Evolutionary conservation across 2,113 vertebrate species (phyloP).

Genomic region (Hyaena hyaena): DNA sequence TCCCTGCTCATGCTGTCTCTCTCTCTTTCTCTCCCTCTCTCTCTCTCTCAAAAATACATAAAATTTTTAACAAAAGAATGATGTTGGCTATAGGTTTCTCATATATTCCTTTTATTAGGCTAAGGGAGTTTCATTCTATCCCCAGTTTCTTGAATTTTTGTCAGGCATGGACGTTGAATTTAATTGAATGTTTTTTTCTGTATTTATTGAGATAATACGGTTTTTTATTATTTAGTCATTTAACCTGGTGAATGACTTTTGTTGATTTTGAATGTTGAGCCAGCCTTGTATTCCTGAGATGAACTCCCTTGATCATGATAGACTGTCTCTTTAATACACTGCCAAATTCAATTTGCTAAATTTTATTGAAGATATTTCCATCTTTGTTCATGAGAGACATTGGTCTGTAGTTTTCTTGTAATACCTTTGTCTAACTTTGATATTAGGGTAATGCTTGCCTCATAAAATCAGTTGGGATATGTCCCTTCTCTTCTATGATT

Average conservation of each 20-base stretch:
- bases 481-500: background rate
- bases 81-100: background rate
- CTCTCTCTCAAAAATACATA: no score
- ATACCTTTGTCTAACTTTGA: background rate
- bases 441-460: background rate
- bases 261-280: slow-evolving; percentile 4
- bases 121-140: background rate
- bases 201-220: background rate
- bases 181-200: background rate
- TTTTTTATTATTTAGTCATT: background rate
- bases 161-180: background rate
- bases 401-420: background rate
- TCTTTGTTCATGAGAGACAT: background rate
- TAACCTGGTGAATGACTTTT: background rate
- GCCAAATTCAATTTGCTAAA: background rate
- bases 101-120: background rate
- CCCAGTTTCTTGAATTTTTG: background rate
- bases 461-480: background rate
- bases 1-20: no score
- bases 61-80: background rate
- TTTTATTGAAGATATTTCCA: background rate
- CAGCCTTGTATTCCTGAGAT: background rate
- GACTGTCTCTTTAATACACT: background rate
- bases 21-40: no score
- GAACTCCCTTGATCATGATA: background rate